These are phyloP conservation scores for Gastracanthus pulcherrimus DNA, from an alignment of 2,888 invertebrate genomes.

Conservation along the genomic window DNA sequence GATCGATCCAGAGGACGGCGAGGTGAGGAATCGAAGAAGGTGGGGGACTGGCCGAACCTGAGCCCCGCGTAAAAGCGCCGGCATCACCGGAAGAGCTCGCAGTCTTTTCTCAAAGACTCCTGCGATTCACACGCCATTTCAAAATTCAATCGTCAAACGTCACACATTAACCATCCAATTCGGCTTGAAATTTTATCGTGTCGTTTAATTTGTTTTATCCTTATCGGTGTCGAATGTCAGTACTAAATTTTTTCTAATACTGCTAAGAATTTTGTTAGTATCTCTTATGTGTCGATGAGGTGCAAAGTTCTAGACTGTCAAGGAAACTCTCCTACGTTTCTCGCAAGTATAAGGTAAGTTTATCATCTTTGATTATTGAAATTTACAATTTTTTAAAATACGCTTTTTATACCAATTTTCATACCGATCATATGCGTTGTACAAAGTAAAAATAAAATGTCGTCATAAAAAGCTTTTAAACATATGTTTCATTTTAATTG, in stretches of 20 bases:
- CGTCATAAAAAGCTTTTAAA: too few relatives aligned
- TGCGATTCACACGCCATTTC: not conserved
- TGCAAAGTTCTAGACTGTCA: conserved; percentile 75
- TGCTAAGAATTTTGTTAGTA: conserved; percentile 12
- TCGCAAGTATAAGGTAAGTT: conserved; percentile 74
- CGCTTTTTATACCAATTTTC: too few relatives aligned
- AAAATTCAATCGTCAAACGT: not conserved
- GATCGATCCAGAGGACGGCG: not conserved
- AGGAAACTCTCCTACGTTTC: conserved; percentile 75
- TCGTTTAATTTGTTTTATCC: not conserved
- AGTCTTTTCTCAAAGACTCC: conserved; percentile 63
- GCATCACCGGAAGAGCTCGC: conserved; percentile 61
- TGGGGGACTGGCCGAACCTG: conserved; percentile 40
- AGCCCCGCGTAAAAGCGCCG: conserved; percentile 67
- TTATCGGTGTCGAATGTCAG: not conserved
- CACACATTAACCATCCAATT: not conserved
- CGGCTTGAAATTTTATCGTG: not conserved
- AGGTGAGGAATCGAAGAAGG: conserved; percentile 30
- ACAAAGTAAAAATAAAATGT: too few relatives aligned
- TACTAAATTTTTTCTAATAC: not conserved
- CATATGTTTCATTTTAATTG: too few relatives aligned
- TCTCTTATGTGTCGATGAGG: conserved; percentile 76
- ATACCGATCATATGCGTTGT: too few relatives aligned
- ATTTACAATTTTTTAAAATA: not conserved
- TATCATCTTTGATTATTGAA: not conserved